Percentiles rank a stretch among this genome's conserved stretches.
Conservation (phyloP, 1,140 invertebrate genomes). For the Stegodyphus mimosarum region DNA sequence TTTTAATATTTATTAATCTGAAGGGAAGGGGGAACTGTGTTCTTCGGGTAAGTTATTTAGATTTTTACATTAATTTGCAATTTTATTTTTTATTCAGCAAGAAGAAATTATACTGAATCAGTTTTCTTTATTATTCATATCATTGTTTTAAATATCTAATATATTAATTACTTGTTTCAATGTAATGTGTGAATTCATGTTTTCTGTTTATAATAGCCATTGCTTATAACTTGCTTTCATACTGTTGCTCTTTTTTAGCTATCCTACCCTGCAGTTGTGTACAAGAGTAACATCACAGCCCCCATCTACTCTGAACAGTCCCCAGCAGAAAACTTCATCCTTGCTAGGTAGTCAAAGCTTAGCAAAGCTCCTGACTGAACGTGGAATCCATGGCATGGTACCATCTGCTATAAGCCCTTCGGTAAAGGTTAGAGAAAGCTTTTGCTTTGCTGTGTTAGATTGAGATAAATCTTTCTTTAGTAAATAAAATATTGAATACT, state of each 20-base stretch:
- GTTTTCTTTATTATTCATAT: no score
- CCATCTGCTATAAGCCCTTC: slow-evolving; percentile 55
- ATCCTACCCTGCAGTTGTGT: slow-evolving; percentile 51
- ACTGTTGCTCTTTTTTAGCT: slow-evolving; percentile 50
- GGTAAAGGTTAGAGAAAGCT: slow-evolving; percentile 27
- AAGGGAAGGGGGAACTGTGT: no score
- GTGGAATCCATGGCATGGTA: slow-evolving; percentile 79
- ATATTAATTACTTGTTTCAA: no score
- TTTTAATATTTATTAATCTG: no score
- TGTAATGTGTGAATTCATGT: background rate
- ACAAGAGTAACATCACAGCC: slow-evolving; percentile 70
- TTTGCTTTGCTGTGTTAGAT: slow-evolving; percentile 5
- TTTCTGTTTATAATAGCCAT: background rate
- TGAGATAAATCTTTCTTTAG: no score
- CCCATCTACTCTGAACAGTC: slow-evolving; percentile 57
- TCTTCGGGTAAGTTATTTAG: no score
- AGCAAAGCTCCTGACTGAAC: slow-evolving; percentile 83
- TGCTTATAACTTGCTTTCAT: background rate
- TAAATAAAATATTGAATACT: no score
- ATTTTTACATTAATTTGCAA: no score
- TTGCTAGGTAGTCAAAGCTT: slow-evolving; percentile 83
- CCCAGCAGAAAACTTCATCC: slow-evolving; percentile 71
- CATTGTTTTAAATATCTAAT: no score
- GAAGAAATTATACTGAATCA: no score
- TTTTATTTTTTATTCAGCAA: no score